Conservation (phyloP, 2,797 vertebrate species). For the Hippopotamyrus pictus region DNA sequence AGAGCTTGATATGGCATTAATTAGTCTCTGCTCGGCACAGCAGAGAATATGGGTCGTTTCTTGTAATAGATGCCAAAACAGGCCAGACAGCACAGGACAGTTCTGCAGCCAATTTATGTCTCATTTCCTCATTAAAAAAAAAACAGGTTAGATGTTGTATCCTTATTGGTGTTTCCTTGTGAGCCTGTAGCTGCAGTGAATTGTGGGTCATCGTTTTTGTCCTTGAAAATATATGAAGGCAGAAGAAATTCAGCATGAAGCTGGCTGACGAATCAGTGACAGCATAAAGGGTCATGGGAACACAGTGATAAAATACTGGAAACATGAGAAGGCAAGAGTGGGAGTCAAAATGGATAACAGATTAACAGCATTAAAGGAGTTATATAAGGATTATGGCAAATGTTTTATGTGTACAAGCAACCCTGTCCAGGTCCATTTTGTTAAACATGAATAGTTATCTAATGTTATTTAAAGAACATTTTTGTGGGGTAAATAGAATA, state of each 20-base stretch:
- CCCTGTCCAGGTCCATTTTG: background rate
- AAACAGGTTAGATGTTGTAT: background rate
- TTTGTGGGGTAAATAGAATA: background rate
- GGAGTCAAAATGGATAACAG: background rate
- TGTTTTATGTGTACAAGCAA: background rate
- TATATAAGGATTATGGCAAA: background rate
- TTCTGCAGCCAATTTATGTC: background rate
- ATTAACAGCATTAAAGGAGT: background rate
- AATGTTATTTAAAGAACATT: background rate
- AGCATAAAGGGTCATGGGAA: background rate
- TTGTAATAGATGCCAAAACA: conserved; percentile 17
- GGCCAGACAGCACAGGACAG: background rate
- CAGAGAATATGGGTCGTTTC: conserved; percentile 1
- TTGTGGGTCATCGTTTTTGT: background rate
- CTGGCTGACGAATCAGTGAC: background rate
- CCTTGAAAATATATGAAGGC: background rate
- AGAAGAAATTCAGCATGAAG: background rate
- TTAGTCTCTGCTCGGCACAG: background rate
- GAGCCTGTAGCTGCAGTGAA: background rate
- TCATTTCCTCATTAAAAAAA: conserved; percentile 9
- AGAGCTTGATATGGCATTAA: conserved; percentile 5
- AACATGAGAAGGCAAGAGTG: background rate
- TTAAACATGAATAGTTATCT: background rate
- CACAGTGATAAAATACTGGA: background rate
- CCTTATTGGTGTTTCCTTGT: background rate